Conservation (phyloP, 2,797 vertebrate species). For the Dicrostonyx torquatus region DNA sequence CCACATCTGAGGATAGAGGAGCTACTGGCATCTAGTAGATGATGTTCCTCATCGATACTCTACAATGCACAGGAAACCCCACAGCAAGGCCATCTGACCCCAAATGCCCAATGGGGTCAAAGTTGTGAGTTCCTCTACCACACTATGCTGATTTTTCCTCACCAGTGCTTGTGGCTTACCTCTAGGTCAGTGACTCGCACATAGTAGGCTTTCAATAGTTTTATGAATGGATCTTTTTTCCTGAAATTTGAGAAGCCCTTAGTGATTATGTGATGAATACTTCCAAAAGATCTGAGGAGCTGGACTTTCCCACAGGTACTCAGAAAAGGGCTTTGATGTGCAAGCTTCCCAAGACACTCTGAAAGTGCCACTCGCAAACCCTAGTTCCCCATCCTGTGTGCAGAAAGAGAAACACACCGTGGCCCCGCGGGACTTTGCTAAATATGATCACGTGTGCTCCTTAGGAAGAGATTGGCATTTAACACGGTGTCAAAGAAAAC, state of each 20-base stretch:
- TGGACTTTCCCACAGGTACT: background rate
- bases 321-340: background rate
- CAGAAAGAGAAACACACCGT: background rate
- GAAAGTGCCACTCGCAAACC: slow-evolving; percentile 14
- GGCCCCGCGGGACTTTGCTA: slow-evolving; percentile 30
- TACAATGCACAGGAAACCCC: background rate
- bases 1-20: background rate
- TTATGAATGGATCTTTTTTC: background rate
- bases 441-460: background rate
- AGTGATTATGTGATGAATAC: background rate
- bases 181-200: background rate
- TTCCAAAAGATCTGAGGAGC: background rate
- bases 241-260: slow-evolving; percentile 13
- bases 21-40: background rate
- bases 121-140: background rate
- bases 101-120: background rate
- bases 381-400: background rate
- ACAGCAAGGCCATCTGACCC: background rate
- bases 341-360: slow-evolving; percentile 27
- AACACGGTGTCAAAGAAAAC: slow-evolving; percentile 63
- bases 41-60: background rate
- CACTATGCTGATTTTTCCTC: background rate
- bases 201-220: background rate
- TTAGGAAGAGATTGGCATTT: slow-evolving; percentile 22
- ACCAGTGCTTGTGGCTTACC: background rate